Percentiles rank a stretch among this genome's conserved stretches.
These are phyloP conservation scores for Zophobas morio DNA, from an alignment of 1,140 invertebrate species.

Conservation along the genomic window DNA sequence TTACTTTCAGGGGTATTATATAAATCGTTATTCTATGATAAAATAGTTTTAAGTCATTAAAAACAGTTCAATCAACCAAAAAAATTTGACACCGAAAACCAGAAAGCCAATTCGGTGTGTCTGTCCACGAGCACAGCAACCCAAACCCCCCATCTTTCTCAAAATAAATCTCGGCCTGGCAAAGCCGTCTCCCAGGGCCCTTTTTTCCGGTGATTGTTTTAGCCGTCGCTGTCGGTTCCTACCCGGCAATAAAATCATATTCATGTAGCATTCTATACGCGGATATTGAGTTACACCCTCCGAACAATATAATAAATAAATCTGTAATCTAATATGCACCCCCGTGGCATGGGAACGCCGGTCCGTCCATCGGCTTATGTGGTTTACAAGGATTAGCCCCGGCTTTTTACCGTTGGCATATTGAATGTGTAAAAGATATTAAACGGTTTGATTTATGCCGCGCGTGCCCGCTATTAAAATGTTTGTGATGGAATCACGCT, in stretches of 20 bases:
- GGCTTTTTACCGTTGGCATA: slow-evolving; percentile 62
- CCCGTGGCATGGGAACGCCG: slow-evolving; percentile 57
- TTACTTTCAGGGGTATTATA: too few relatives aligned
- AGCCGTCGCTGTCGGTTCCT: neutral
- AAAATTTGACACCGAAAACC: too few relatives aligned
- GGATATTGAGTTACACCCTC: slow-evolving; percentile 65
- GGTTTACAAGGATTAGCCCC: slow-evolving; percentile 65
- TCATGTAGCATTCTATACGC: slow-evolving; percentile 63
- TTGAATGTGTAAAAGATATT: slow-evolving; percentile 66
- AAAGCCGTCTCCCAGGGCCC: neutral
- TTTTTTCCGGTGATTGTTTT: slow-evolving; percentile 10
- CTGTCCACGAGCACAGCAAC: too few relatives aligned
- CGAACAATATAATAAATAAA: slow-evolving; percentile 64
- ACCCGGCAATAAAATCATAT: slow-evolving; percentile 62
- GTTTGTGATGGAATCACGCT: slow-evolving; percentile 64
- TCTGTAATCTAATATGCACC: slow-evolving; percentile 66
- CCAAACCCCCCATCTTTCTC: too few relatives aligned
- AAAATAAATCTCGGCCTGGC: too few relatives aligned
- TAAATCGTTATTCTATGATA: too few relatives aligned
- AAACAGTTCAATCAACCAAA: too few relatives aligned
- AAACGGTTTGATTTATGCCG: slow-evolving; percentile 64
- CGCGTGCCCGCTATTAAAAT: slow-evolving; percentile 62
- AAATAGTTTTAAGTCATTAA: too few relatives aligned
- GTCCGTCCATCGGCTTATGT: slow-evolving; percentile 59
- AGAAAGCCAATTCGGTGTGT: too few relatives aligned